A percentile compares a stretch with the other conserved stretches of the same genome.
Evolutionary conservation across 53 echinoderm and acorn worm genomes (phyloP).

Genomic region (Arbacia lixula): DNA sequence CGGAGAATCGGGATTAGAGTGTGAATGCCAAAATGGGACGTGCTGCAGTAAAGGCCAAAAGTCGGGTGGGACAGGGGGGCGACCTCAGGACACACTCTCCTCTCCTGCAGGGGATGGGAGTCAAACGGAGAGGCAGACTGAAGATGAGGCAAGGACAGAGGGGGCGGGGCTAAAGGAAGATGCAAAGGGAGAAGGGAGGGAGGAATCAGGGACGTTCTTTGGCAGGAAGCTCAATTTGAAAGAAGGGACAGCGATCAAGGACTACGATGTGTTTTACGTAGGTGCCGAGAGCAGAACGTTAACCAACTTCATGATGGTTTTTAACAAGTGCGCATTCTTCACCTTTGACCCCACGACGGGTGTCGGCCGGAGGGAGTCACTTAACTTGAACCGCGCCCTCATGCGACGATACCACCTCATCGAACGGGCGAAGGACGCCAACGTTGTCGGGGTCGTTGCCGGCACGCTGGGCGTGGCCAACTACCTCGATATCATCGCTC

Average conservation of each 20-base stretch:
- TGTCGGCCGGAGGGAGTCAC: constrained; percentile 65
- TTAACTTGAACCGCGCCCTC: constrained; percentile 80
- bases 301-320: constrained; percentile 94
- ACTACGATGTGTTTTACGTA: constrained; percentile 79
- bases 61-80: background rate
- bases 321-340: constrained; percentile 84
- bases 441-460: constrained; percentile 85
- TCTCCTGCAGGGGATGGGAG: background rate
- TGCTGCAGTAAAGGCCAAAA: constrained; percentile 24
- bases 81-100: background rate
- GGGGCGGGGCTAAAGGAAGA: background rate
- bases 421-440: constrained; percentile 90
- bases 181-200: background rate
- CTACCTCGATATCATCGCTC: constrained; percentile 78
- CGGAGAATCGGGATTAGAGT: background rate
- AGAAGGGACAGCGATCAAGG: constrained; percentile 52
- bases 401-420: constrained; percentile 93
- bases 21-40: background rate
- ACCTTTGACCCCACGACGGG: constrained; percentile 76
- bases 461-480: constrained; percentile 89
- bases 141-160: background rate
- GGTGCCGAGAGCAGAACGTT: constrained; percentile 81
- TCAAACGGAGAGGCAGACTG: background rate
- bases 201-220: constrained; percentile 32
- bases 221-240: constrained; percentile 73